These are phyloP conservation scores for Venturia canescens DNA, from an alignment of 1,140 invertebrate genomes.

Conservation along the genomic window DNA sequence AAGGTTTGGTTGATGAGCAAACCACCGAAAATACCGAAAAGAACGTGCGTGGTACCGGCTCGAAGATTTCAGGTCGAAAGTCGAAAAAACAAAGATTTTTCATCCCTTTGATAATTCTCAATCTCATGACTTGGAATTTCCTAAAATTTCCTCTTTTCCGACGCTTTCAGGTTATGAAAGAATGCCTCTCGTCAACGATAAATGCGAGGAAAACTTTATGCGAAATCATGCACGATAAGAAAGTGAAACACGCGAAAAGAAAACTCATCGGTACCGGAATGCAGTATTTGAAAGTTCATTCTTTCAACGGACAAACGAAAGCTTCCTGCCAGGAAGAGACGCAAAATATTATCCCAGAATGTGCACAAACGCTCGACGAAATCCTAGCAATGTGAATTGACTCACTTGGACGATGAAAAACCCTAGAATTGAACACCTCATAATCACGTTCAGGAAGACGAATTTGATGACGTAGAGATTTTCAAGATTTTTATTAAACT, in stretches of 20 bases:
- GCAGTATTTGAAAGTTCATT: neutral
- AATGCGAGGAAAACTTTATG: constrained; percentile 1
- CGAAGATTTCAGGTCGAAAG: constrained; percentile 40
- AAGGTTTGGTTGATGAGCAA: constrained; percentile 38
- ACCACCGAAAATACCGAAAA: constrained; percentile 36
- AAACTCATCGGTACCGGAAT: neutral
- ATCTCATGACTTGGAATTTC: neutral
- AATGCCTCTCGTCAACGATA: constrained; percentile 29
- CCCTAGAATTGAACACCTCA: neutral
- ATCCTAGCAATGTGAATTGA: neutral
- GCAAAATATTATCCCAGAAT: constrained; percentile 18
- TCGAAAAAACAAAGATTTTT: neutral
- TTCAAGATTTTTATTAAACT: constrained; percentile 6
- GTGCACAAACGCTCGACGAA: constrained; percentile 28
- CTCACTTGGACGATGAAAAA: neutral
- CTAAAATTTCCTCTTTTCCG: neutral
- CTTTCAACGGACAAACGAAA: neutral
- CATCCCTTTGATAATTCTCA: neutral
- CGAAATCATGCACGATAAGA: neutral
- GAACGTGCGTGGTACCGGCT: constrained; percentile 26
- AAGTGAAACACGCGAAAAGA: neutral
- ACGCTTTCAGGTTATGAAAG: constrained; percentile 31
- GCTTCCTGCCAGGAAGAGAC: constrained; percentile 15
- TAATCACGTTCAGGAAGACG: neutral
- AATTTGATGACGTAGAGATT: neutral